A percentile compares a stretch with the other conserved stretches of the same genome.
Conservation (phyloP, 2,797 vertebrate genomes). For the Myotis pilosus region DNA sequence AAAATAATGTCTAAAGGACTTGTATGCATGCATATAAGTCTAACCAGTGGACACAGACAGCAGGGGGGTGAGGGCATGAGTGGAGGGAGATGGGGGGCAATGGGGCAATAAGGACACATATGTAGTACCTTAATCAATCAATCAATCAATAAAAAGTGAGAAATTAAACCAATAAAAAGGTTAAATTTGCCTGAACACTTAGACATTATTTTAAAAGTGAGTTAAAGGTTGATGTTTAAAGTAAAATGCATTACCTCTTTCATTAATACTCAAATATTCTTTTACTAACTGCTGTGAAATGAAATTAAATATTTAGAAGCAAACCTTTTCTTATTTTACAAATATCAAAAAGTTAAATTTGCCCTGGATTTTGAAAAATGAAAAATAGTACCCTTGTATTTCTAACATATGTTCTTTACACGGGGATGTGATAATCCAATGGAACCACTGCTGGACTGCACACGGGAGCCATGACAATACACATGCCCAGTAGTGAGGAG, state of each 20-base stretch:
- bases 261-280: conserved; percentile 60
- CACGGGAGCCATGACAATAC: neutral
- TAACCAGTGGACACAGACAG: no score
- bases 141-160: no score
- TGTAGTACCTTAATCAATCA: no score
- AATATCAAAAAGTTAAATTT: conserved; percentile 57
- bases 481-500: neutral
- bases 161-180: neutral
- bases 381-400: conserved; percentile 35
- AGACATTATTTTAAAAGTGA: neutral
- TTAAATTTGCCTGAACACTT: conserved; percentile 61
- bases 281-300: conserved; percentile 56
- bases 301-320: conserved; percentile 54
- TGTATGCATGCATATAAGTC: no score
- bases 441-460: neutral
- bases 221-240: conserved; percentile 5
- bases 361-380: conserved; percentile 55
- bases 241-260: conserved; percentile 62
- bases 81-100: no score
- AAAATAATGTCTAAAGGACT: neutral
- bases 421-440: neutral
- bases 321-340: conserved; percentile 54
- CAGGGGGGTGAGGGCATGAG: no score
- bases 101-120: no score
- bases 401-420: conserved; percentile 57